Evolutionary conservation across 1,140 invertebrate species (phyloP).

Genomic region (Zaprionus tsacasi): DNA sequence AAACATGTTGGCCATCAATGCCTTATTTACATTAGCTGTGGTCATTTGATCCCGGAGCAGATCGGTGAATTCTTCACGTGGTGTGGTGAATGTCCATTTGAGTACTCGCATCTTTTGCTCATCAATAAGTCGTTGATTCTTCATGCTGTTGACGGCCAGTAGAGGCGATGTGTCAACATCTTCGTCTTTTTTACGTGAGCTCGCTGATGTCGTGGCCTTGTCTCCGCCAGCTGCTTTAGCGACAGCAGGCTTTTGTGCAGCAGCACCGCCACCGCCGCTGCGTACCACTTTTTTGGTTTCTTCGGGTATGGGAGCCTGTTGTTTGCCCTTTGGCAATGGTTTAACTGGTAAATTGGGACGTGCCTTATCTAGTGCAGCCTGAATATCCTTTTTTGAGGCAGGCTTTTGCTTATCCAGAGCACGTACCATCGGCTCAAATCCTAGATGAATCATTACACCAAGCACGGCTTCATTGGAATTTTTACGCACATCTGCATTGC

Average conservation of each 20-base stretch:
- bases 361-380: constrained; percentile 93
- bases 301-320: constrained; percentile 78
- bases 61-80: constrained; percentile 96
- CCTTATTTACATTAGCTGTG: constrained; percentile 93
- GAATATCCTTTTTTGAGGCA: constrained; percentile 92
- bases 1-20: constrained; percentile 95
- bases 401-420: constrained; percentile 94
- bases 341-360: constrained; percentile 93
- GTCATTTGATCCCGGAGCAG: constrained; percentile 96
- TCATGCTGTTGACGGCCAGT: constrained; percentile 93
- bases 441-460: constrained; percentile 96
- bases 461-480: constrained; percentile 94
- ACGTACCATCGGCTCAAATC: constrained; percentile 92
- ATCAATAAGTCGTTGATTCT: constrained; percentile 95
- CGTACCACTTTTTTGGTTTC: constrained; percentile 86
- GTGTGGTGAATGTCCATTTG: constrained; percentile 98
- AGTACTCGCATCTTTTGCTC: constrained; percentile 96
- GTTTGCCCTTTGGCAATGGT: constrained; percentile 88
- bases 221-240: constrained; percentile 84
- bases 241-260: constrained; percentile 84
- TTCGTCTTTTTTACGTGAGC: constrained; percentile 90
- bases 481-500: constrained; percentile 95
- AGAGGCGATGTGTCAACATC: constrained; percentile 93
- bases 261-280: constrained; percentile 83
- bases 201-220: constrained; percentile 83